A percentile compares a stretch with the other conserved stretches of the same genome.
Conservation (phyloP, 2,113 vertebrate species). For the Tylochromis polylepis region DNA sequence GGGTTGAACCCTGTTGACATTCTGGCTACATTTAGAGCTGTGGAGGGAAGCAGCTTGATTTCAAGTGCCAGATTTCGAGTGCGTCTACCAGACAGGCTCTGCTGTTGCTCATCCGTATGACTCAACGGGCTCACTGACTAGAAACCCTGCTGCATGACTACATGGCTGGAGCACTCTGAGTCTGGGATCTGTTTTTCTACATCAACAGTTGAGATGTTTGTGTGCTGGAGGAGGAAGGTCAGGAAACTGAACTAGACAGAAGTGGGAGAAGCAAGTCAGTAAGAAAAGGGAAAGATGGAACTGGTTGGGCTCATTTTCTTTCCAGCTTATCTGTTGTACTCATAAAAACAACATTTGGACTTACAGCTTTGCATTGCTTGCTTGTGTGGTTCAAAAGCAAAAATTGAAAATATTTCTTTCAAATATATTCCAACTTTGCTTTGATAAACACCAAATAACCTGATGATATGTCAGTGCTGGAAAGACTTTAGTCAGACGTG, state of each 20-base stretch:
- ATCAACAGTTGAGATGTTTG: neutral
- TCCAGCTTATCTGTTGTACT: neutral
- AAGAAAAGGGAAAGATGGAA: neutral
- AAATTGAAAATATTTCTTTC: neutral
- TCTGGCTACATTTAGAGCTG: neutral
- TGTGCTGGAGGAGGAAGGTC: neutral
- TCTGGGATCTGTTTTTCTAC: neutral
- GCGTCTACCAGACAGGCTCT: neutral
- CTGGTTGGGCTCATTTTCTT: neutral
- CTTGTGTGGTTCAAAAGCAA: neutral
- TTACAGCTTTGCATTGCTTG: neutral
- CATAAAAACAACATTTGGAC: fast-evolving
- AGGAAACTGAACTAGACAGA: neutral
- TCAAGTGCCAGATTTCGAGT: neutral
- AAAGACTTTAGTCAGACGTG: too few species aligned
- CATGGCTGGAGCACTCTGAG: neutral
- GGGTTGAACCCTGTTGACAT: neutral
- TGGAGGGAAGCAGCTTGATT: neutral
- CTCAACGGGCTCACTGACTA: neutral
- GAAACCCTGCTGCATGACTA: neutral
- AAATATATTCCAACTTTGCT: neutral
- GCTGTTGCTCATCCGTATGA: neutral
- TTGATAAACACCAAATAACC: neutral
- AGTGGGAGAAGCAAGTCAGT: neutral
- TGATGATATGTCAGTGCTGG: neutral